Conservation (phyloP, 2,797 vertebrate genomes). For the Siniperca scherzeri region DNA sequence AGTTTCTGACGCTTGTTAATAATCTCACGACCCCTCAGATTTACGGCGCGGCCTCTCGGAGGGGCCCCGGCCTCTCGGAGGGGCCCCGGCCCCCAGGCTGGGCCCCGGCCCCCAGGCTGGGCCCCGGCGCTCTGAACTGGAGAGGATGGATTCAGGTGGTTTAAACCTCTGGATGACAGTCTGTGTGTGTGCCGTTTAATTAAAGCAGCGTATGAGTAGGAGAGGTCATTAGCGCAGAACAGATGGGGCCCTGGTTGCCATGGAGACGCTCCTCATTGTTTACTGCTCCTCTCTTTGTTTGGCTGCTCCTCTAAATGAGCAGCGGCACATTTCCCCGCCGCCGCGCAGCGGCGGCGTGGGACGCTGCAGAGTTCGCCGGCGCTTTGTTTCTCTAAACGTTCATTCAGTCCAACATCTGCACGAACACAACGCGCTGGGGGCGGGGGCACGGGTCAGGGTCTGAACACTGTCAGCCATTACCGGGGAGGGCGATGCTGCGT, state of each 20-base stretch:
- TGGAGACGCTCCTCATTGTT: constrained; percentile 71
- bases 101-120: background rate
- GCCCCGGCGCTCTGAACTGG: background rate
- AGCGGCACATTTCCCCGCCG: constrained; percentile 30
- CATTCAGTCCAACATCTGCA: constrained; percentile 47
- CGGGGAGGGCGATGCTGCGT: background rate
- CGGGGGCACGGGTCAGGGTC: too few species aligned
- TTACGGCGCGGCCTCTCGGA: background rate
- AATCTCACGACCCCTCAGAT: background rate
- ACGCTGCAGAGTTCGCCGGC: constrained; percentile 23
- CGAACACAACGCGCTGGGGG: background rate
- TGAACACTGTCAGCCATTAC: too few species aligned
- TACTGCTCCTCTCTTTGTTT: constrained; percentile 65
- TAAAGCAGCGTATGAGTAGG: constrained; percentile 76
- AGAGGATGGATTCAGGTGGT: constrained; percentile 41
- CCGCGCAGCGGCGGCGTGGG: constrained; percentile 16
- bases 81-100: background rate
- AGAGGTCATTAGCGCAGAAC: constrained; percentile 83
- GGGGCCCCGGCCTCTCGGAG: background rate
- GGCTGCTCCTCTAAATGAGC: constrained; percentile 52
- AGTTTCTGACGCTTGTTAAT: background rate
- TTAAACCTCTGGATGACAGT: constrained; percentile 24
- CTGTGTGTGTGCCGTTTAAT: constrained; percentile 72
- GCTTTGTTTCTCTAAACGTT: constrained; percentile 52
- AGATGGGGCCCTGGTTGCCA: constrained; percentile 81